Evolutionary conservation across 2,888 invertebrate genomes (phyloP), one percentile per base, ranked within the genome.

Genomic region (Xestia xanthographa): DNA sequence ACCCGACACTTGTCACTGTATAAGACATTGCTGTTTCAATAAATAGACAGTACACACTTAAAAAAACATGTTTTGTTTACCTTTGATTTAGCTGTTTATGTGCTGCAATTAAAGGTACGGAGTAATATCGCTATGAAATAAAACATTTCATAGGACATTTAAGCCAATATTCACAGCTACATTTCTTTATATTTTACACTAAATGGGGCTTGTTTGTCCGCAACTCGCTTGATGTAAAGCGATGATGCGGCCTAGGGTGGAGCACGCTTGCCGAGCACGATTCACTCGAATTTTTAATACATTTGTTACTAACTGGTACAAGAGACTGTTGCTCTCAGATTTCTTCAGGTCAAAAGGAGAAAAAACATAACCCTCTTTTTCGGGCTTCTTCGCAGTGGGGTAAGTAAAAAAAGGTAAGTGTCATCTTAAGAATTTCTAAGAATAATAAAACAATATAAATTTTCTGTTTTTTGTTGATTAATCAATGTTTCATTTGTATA

Each of bases 331-430:
- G 66, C 22, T 76, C 50, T 20, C 26, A 45, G 20, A 29, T 56
- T 34, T 17, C 34, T 58, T 71, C 53, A 43, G 20, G 20, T 43
- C 43, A 41, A 17, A 41, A 63, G 14, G n/a, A 41, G 17, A 34
- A 43, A 71, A 43, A 29, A 20, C 5, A 29, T 17, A 20, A 60
- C 17, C 12, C 8, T 26, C 26, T 3, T 75, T 58, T 62, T 50
- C 17, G 26, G 22, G 50, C 2, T 53, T 66, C 6, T 22, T 34
- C 20, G 60, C 58, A 71, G 53, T 41, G 14, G 29, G 29, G 4
- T 41, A 72, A 41, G 41, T 9, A 41, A 41, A 41, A 60, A 66
- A 68, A 58, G 82, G 81, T 81, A 81, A 82, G 77, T 80, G 56
- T 14, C 14, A 43, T 65, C 45, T 11, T 43, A 22, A 29, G 3